Evolutionary conservation across 2,888 invertebrate species (phyloP).

Genomic region (Dynastes maya): DNA sequence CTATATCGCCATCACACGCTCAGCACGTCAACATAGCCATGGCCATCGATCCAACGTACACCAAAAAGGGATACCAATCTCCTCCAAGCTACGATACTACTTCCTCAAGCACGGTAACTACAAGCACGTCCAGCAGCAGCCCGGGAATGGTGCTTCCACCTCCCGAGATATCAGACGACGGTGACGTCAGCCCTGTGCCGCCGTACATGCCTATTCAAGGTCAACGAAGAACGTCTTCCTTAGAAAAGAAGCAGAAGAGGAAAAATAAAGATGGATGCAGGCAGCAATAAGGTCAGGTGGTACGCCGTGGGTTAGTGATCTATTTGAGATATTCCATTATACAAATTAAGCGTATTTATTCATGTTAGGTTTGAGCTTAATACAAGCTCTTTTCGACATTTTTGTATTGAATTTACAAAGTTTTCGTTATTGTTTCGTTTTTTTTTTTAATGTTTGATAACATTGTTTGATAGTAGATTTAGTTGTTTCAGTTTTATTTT

Average conservation of each 20-base stretch:
- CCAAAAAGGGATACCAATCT: slow-evolving; percentile 63
- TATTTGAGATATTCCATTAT: not conserved
- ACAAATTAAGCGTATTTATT: no score
- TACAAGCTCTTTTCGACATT: no score
- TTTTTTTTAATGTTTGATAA: no score
- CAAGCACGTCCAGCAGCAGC: slow-evolving; percentile 65
- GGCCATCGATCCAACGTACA: slow-evolving; percentile 79
- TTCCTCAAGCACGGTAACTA: slow-evolving; percentile 66
- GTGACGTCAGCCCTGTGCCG: slow-evolving; percentile 75
- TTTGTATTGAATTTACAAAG: no score
- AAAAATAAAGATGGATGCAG: slow-evolving; percentile 67
- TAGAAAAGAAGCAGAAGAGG: slow-evolving; percentile 69
- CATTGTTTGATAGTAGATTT: no score
- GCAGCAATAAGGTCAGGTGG: slow-evolving; percentile 62
- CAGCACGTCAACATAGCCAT: slow-evolving; percentile 76
- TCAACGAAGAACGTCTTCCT: slow-evolving; percentile 78
- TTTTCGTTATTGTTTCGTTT: no score
- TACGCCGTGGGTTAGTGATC: not conserved
- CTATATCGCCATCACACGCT: slow-evolving; percentile 51
- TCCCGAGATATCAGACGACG: slow-evolving; percentile 63
- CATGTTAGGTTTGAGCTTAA: no score
- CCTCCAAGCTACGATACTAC: slow-evolving; percentile 66
- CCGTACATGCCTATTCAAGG: slow-evolving; percentile 88
- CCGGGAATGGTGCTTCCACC: slow-evolving; percentile 64
- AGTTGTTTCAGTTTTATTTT: no score